These are phyloP conservation scores for Pseudochaenichthys georgianus DNA, from an alignment of 2,797 vertebrate genomes.

Conservation along the genomic window DNA sequence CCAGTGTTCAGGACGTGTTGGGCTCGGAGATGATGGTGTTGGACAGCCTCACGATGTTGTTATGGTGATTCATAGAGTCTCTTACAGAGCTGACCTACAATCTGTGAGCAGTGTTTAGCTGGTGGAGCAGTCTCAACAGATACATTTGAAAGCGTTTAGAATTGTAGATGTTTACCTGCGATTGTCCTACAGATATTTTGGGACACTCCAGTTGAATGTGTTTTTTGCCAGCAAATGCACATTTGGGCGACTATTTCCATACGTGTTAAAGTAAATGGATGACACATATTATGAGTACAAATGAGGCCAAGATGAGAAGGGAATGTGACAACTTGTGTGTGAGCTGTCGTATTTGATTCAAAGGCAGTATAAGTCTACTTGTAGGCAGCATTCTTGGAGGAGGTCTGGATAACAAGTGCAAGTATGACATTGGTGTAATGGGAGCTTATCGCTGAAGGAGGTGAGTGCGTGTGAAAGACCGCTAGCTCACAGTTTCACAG, in stretches of 20 bases:
- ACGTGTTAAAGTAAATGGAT: neutral
- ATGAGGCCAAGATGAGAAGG: neutral
- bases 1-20: too few relatives aligned
- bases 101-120: too few relatives aligned
- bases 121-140: neutral
- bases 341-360: neutral
- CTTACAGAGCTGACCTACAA: too few relatives aligned
- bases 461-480: conserved; percentile 30
- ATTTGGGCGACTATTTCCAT: neutral
- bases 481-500: conserved; percentile 60
- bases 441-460: conserved; percentile 46
- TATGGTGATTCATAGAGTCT: too few relatives aligned
- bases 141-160: neutral
- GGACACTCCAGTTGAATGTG: too few relatives aligned
- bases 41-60: too few relatives aligned
- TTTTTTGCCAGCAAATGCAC: neutral
- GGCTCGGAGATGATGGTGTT: too few relatives aligned
- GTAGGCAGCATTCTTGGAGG: neutral
- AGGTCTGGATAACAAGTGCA: conserved; percentile 20
- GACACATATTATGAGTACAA: neutral
- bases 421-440: conserved; percentile 47
- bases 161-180: neutral
- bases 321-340: neutral
- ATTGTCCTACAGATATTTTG: neutral
- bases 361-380: neutral